Evolutionary conservation across 1,140 invertebrate genomes (phyloP).

Genomic region (Mesaphorura yosii): DNA sequence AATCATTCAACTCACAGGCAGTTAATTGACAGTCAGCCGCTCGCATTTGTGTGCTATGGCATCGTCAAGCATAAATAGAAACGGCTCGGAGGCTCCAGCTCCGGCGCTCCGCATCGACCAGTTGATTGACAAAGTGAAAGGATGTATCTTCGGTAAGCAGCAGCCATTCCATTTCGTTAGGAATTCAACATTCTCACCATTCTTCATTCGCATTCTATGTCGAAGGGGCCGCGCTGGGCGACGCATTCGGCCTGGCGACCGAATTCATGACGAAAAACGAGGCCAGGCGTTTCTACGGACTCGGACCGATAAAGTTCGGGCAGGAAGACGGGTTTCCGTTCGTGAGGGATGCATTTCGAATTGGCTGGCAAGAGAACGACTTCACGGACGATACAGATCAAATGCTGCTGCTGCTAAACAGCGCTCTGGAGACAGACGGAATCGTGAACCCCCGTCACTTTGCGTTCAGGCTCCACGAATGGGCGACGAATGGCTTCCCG

Average conservation of each 20-base stretch:
- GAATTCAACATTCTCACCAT: background rate
- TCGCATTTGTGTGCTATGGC: too few relatives aligned
- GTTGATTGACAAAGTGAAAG: background rate
- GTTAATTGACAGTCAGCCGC: too few relatives aligned
- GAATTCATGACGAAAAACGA: conserved; percentile 10
- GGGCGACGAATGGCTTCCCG: conserved; percentile 16
- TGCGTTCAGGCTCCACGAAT: conserved; percentile 20
- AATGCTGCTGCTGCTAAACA: conserved; percentile 12
- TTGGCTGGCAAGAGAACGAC: conserved; percentile 20
- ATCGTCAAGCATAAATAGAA: too few relatives aligned
- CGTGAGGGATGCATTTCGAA: conserved; percentile 12
- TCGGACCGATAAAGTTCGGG: conserved; percentile 16
- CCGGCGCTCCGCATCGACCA: background rate
- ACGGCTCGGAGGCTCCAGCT: too few relatives aligned
- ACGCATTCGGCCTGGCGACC: conserved; percentile 12
- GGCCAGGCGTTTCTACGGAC: conserved; percentile 6
- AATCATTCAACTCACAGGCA: too few relatives aligned
- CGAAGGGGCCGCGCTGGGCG: conserved; percentile 16
- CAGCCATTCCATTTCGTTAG: background rate
- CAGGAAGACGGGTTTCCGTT: conserved; percentile 15
- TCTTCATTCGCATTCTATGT: background rate
- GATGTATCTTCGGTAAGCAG: background rate
- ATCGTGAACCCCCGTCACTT: conserved; percentile 12
- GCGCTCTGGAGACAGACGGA: conserved; percentile 10
- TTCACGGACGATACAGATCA: conserved; percentile 26